phyloP scores from a whole-genome alignment of 2,888 invertebrate genomes.

The Trisateles emortualis region DNA sequence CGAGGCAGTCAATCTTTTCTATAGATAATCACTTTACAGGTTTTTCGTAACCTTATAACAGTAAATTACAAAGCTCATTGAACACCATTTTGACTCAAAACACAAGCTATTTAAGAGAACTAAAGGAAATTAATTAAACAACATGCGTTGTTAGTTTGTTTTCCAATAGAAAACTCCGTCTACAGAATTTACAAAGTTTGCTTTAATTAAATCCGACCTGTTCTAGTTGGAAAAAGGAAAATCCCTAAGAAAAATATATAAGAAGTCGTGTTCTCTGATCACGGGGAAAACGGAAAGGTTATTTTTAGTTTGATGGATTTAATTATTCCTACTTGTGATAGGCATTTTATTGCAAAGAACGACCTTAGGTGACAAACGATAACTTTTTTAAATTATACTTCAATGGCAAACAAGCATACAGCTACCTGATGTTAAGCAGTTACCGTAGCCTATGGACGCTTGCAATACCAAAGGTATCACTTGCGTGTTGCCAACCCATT shows the following conservation, averaged over 20 bases:
- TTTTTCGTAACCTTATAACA: no score
- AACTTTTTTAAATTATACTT: no score
- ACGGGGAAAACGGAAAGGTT: neutral
- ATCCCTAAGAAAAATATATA: conserved; percentile 29
- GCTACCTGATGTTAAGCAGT: no score
- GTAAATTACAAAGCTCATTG: no score
- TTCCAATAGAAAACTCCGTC: conserved; percentile 38
- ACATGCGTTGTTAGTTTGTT: conserved; percentile 37
- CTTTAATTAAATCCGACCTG: conserved; percentile 18
- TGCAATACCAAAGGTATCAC: no score
- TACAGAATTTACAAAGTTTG: conserved; percentile 40
- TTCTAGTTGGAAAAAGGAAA: conserved; percentile 24
- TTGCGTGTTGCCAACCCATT: no score
- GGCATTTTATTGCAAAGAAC: no score
- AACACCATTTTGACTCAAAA: neutral
- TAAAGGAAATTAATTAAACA: conserved; percentile 42
- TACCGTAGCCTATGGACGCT: no score
- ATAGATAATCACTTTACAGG: no score
- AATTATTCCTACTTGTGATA: conserved; percentile 3
- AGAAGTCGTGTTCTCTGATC: conserved; percentile 26
- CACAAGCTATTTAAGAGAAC: conserved; percentile 4
- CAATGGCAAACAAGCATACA: no score
- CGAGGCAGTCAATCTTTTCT: no score
- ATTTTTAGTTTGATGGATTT: conserved; percentile 7
- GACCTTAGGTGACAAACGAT: no score